Conservation (phyloP, 2,888 invertebrate species). For the Latrodectus elegans region DNA sequence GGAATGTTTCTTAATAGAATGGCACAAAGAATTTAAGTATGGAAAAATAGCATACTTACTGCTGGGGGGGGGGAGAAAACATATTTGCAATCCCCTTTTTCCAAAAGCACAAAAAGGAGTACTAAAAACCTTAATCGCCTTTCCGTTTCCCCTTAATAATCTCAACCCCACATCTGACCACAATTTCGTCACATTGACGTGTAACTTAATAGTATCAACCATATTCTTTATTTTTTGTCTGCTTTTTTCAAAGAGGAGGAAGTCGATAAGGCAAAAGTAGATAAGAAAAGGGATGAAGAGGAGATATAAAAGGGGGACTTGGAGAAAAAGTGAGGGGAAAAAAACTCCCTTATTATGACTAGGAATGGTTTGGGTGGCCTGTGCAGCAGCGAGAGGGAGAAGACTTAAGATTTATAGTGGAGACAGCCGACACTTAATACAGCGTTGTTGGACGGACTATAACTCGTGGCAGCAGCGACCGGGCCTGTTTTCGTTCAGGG, state of each 20-base stretch:
- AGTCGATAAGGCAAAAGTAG: conserved; percentile 59
- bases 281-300: conserved; percentile 47
- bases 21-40: no score
- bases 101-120: conserved; percentile 1
- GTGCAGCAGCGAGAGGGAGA: conserved; percentile 4
- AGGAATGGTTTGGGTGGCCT: conserved; percentile 43
- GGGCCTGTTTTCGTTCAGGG: conserved; percentile 65
- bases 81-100: not conserved
- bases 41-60: no score
- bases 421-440: conserved; percentile 67
- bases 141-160: conserved; percentile 9
- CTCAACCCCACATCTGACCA: conserved; percentile 44
- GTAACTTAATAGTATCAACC: conserved; percentile 62
- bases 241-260: conserved; percentile 25
- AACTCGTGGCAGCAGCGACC: conserved; percentile 54
- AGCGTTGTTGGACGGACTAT: conserved; percentile 57
- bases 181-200: conserved; percentile 45
- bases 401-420: conserved; percentile 59
- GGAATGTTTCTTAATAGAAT: no score
- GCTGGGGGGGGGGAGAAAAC: no score
- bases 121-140: conserved; percentile 33
- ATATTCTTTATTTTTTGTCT: conserved; percentile 19
- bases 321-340: conserved; percentile 9
- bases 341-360: conserved; percentile 27
- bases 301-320: conserved; percentile 22